Evolutionary conservation across 2,888 invertebrate species (phyloP), one percentile per base, ranked within the genome.

Genomic region (Cataglyphis cursor): DNA sequence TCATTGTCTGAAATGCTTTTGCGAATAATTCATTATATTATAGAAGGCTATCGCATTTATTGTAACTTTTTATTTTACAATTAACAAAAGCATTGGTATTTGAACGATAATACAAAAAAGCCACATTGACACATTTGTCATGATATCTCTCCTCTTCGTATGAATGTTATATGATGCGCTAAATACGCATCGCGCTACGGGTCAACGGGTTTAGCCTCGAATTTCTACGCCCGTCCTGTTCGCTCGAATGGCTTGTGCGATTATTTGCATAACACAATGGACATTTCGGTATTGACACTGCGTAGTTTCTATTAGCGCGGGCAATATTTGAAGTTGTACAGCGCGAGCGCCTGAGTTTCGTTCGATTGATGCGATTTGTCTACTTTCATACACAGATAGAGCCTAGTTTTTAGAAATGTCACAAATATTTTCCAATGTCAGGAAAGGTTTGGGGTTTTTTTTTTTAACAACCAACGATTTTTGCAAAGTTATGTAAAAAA

Each of bases 251-350:
- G 51, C 68, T 68, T 51, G 54, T 59, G 78, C 44, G 78, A 72
- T 80, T 80, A 80, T 80, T 80, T 80, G 78, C 59, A 80, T 59
- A 72, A 72, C 59, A 72, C 72, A 48, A 80, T 80, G 72, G 21
- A 72, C 59, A 80, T 80, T 72, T 72, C 72, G 24, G 59, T 70
- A 80, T 80, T 80, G 78, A 78, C 72, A 44, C 18, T 59, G 59
- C 72, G 59, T 44, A 59, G 48, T 80, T 80, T 80, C 78, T 80
- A 80, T 72, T 80, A 80, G 72, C 59, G 72, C 24, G 72, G 72
- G 35, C 72, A 80, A 80, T 80, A 72, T 80, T 80, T 72, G 72
- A 80, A 80, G 72, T 80, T 72, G 72, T 68, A 28, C 28, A 38
- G 28, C 74, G 64, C 41, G 28, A 57, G 38, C 78, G 35, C 66